Evolutionary conservation across 92 coral and sea anemone genomes (phyloP).

Genomic region (Ricordea florida): DNA sequence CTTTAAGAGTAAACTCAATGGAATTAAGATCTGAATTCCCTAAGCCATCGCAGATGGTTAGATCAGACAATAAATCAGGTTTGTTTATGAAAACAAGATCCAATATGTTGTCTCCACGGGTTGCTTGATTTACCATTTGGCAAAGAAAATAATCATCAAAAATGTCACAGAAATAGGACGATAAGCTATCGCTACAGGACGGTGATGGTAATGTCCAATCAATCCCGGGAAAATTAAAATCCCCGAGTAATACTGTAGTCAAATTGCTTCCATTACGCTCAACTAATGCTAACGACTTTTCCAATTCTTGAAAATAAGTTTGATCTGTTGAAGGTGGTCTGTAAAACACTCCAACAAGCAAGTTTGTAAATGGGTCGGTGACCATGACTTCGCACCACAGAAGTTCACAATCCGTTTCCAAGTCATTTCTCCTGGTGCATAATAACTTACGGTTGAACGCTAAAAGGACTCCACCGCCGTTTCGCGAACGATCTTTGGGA

Average conservation of each 20-base stretch:
- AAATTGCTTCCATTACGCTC: conserved; percentile 29
- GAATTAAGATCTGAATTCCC: too few species aligned
- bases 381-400: conserved; percentile 29
- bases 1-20: too few species aligned
- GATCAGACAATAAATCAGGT: too few species aligned
- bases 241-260: conserved; percentile 7
- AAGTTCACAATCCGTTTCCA: conserved; percentile 38
- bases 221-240: conserved; percentile 42
- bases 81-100: conserved; percentile 38
- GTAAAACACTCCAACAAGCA: conserved; percentile 47
- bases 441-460: not conserved
- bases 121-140: conserved; percentile 15
- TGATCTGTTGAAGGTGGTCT: conserved; percentile 28
- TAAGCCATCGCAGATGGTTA: too few species aligned
- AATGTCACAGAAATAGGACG: conserved; percentile 3
- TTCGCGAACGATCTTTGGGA: not conserved
- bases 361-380: not conserved
- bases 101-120: conserved; percentile 21
- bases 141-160: conserved; percentile 19
- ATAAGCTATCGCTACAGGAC: not conserved
- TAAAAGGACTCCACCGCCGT: conserved; percentile 15
- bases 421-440: conserved; percentile 1
- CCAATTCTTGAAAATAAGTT: conserved; percentile 18
- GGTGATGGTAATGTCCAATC: conserved; percentile 4
- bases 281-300: conserved; percentile 19